phyloP scores from a whole-genome alignment of 1,140 invertebrate species.

The Vanessa atalanta region DNA sequence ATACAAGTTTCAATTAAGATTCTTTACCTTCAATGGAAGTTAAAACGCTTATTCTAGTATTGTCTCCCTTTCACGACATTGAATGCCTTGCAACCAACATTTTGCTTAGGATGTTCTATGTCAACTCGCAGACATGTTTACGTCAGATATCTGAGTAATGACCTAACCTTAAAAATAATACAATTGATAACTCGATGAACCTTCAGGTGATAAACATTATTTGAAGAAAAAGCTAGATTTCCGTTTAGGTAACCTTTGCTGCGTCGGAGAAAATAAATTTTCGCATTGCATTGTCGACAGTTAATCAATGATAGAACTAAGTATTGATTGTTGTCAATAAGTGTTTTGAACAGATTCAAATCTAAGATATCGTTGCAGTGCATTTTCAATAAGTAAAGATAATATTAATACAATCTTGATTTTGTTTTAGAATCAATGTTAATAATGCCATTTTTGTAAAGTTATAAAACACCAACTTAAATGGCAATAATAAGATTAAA shows the following conservation, averaged over 20 bases:
- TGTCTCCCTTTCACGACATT: neutral
- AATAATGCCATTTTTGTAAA: conserved; percentile 22
- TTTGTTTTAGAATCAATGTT: neutral
- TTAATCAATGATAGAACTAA: no score
- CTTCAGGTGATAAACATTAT: no score
- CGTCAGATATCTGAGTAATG: conserved; percentile 34
- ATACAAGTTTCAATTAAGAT: neutral
- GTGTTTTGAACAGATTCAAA: no score
- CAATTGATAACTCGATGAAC: neutral
- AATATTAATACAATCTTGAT: neutral
- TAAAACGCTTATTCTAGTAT: neutral
- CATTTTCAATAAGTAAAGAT: neutral
- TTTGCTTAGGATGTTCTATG: conserved; percentile 15
- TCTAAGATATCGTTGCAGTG: no score
- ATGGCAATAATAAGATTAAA: conserved; percentile 28
- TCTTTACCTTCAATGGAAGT: neutral
- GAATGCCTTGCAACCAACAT: conserved; percentile 10
- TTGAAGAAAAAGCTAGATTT: no score
- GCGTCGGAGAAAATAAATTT: no score
- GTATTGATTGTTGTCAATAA: no score
- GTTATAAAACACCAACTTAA: conserved; percentile 19
- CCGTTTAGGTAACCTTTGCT: no score
- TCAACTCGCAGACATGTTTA: conserved; percentile 11
- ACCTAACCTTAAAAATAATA: conserved; percentile 14
- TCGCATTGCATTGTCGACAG: no score